Percentiles rank a stretch among this genome's conserved stretches.
phyloP scores from a whole-genome alignment of 1,140 invertebrate species.

The Drosophila azteca region DNA sequence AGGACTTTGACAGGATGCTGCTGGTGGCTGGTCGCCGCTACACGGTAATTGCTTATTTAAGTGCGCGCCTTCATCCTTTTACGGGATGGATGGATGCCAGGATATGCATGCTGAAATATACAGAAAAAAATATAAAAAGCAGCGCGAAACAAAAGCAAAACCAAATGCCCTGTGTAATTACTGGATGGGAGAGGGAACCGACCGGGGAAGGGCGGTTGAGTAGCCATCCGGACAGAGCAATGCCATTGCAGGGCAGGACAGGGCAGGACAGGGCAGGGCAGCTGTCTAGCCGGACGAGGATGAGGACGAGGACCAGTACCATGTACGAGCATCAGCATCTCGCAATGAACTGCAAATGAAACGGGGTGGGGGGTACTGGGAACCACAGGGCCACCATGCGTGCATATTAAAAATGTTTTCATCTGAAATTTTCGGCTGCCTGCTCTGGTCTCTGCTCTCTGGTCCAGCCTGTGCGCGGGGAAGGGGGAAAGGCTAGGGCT shows the following conservation, averaged over 20 bases:
- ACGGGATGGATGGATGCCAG: slow-evolving; percentile 73
- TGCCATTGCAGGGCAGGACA: background rate
- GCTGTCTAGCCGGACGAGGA: slow-evolving; percentile 63
- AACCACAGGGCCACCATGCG: slow-evolving; percentile 60
- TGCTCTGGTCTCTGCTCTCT: background rate
- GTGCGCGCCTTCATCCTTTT: slow-evolving; percentile 74
- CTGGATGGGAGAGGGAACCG: slow-evolving; percentile 20
- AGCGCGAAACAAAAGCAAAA: slow-evolving; percentile 60
- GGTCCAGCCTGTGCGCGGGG: background rate
- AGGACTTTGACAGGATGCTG: slow-evolving; percentile 76
- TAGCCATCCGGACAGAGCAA: background rate
- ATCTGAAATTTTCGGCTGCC: slow-evolving; percentile 53
- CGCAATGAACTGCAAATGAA: slow-evolving; percentile 72
- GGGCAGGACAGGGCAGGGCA: slow-evolving; percentile 38
- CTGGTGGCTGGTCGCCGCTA: slow-evolving; percentile 54
- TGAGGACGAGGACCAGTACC: slow-evolving; percentile 5
- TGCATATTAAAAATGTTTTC: slow-evolving; percentile 80
- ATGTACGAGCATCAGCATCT: slow-evolving; percentile 20
- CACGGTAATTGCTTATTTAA: slow-evolving; percentile 81
- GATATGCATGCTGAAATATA: slow-evolving; percentile 44
- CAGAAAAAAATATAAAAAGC: slow-evolving; percentile 44
- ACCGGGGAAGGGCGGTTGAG: slow-evolving; percentile 15
- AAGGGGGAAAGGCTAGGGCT: too few species aligned
- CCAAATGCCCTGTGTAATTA: slow-evolving; percentile 79
- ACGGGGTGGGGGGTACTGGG: slow-evolving; percentile 29